Base-by-base conservation (phyloP, 2,113 vertebrate genomes). In the Tiliqua scincoides region DNA sequence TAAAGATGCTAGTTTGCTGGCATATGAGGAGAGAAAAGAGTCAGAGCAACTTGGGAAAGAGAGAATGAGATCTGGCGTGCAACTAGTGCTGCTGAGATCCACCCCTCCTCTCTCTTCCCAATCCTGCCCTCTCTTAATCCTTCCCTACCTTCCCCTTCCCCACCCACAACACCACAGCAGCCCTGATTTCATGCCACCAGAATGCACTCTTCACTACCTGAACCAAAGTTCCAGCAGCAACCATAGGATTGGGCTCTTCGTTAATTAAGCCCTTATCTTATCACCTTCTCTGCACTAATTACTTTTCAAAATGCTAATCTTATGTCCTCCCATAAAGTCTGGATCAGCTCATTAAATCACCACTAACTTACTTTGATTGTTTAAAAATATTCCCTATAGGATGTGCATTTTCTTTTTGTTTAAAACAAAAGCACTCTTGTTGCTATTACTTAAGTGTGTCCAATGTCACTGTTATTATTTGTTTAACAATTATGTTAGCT, bases 361-460 rank as follows among this genome's bases (percentile, higher is more conserved):
- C 35, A 74, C 25, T 82, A 82, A 18, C 12, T 54, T 17, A 35
- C 74, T 84, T 75, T 84, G 37, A 1, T 79, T 90, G 78, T 86
- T 85, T 91, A 83, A 89, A 80, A 83, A 0, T 1, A n/a, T 0
- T 92, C 90, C 85, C 71, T 67, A 74, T 61, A 85, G 85, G 87
- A 0, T 2, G 35, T 0, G 2, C 84, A 90, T 87, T 30, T 23
- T 48, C 40, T 90, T 94, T 89, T 90, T 92, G 68, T 91, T 91
- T 89, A 79, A 93, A 84, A 82, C 80, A 90, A 57, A 78, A 21
- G 90, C 88, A 83, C 82, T 40, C 0, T 0, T 2, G 1, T 88
- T 90, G 78, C 87, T 59, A 88, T 74, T 89, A 88, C 90, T 93
- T 89, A 63, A 74, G 80, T 72, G 88, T 89, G 87, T 93, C 91